These are phyloP conservation scores for Anastrepha obliqua DNA, from an alignment of 1,140 invertebrate species.

Conservation along the genomic window DNA sequence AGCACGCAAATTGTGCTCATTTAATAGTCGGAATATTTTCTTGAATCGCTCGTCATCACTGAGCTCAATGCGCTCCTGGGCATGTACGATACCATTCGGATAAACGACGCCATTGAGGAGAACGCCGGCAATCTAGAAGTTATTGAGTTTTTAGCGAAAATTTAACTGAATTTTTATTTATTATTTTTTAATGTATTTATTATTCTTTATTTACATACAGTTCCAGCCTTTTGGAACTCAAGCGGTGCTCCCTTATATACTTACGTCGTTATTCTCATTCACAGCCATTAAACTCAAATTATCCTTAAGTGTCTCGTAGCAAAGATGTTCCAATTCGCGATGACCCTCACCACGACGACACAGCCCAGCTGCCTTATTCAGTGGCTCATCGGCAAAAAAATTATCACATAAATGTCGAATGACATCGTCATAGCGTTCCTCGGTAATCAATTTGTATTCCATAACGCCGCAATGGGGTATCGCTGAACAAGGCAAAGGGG, in stretches of 20 bases:
- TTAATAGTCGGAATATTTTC: conserved; percentile 80
- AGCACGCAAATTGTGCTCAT: conserved; percentile 78
- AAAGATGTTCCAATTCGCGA: conserved; percentile 83
- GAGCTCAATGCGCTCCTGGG: conserved; percentile 77
- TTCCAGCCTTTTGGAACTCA: too few relatives aligned
- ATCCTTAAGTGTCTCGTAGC: conserved; percentile 81
- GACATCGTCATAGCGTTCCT: conserved; percentile 78
- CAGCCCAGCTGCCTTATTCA: conserved; percentile 84
- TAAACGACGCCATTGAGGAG: conserved; percentile 80
- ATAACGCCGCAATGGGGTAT: conserved; percentile 62
- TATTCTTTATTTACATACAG: background rate
- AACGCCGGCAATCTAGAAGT: conserved; percentile 79
- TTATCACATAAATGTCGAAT: conserved; percentile 82
- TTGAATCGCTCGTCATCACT: conserved; percentile 80
- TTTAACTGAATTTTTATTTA: too few relatives aligned
- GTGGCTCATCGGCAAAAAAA: conserved; percentile 87
- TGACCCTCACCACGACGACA: conserved; percentile 81
- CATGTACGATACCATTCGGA: conserved; percentile 78
- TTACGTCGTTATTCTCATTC: conserved; percentile 78
- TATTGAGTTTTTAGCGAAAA: background rate
- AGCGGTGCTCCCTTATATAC: conserved; percentile 51
- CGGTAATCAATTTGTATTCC: conserved; percentile 76
- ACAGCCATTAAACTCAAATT: conserved; percentile 83
- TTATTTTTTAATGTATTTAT: background rate
- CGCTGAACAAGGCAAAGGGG: background rate